Percentiles rank a stretch among this genome's conserved stretches.
phyloP scores from a whole-genome alignment of 2,888 invertebrate genomes.

The Himalopsyche kuldschensis region DNA sequence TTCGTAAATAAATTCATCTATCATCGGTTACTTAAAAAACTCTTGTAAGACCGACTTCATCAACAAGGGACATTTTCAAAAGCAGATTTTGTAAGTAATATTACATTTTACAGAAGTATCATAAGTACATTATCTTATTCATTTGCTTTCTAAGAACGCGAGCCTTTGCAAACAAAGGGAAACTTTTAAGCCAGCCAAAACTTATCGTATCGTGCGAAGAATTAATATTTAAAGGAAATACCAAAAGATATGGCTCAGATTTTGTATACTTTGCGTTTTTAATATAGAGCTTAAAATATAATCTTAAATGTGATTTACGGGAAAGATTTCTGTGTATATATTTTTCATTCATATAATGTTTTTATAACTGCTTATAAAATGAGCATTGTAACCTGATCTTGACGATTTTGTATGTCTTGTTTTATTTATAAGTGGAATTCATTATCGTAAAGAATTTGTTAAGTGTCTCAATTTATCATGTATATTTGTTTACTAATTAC shows the following conservation, averaged over 20 bases:
- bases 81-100: not conserved
- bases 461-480: constrained; percentile 26
- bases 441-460: constrained; percentile 27
- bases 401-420: too few species aligned
- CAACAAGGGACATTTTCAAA: not conserved
- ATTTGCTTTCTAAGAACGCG: constrained; percentile 1
- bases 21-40: not conserved
- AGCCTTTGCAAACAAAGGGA: constrained; percentile 4
- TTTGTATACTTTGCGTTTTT: not conserved
- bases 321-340: too few species aligned
- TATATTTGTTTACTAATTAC: constrained; percentile 33
- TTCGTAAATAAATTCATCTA: not conserved
- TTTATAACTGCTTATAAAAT: too few species aligned
- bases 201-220: constrained; percentile 3
- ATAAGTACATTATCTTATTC: constrained; percentile 10
- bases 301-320: too few species aligned
- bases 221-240: not conserved
- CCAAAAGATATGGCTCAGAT: not conserved
- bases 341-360: too few species aligned
- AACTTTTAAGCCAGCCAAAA: constrained; percentile 13
- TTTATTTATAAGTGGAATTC: not conserved
- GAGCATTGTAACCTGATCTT: too few species aligned
- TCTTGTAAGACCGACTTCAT: not conserved
- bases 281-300: not conserved
- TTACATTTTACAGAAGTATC: not conserved